Evolutionary conservation across 2,113 vertebrate species (phyloP), one percentile per base, ranked within the genome.

Genomic region (Cyphomyrus discorhynchus): DNA sequence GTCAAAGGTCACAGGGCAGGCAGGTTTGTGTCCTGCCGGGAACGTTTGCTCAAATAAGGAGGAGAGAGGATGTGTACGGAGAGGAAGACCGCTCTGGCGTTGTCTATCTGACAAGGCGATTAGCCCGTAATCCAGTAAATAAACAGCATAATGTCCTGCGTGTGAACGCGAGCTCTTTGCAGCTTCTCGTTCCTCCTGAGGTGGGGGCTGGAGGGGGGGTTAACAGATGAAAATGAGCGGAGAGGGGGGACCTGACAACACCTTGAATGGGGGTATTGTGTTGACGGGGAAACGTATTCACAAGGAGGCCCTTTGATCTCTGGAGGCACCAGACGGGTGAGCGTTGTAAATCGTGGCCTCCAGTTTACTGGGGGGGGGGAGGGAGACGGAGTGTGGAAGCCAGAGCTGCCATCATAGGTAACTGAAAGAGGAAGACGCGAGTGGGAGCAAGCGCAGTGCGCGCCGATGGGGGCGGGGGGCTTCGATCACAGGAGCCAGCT

Each of bases 231-330:
- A 93, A 91, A 93, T 91, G 91, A 91, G 89, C 85, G 39, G 56
- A 82, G 80, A 89, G 53, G 39, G 70, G 90, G 90, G 92, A 93
- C 90, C 91, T 91, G 91, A 90, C 91, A 91, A 90, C 89, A 92
- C 92, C 91, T 91, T 91, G 90, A 92, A 93, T 92, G 90, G 91
- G 89, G 89, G 58, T 89, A 93, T 93, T 93, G 92, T 93, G 92
- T 46, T 70, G 42, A 50, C 83, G 15, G 89, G 92, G 91, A 92
- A 91, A 89, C 89, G 90, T 88, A 91, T 88, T 87, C 83, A 87
- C 85, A 86, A 90, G 91, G 89, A 88, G 83, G 87, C 77, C 66
- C 92, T 93, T 93, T 93, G 92, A 93, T 91, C 91, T 91, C 85
- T 85, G 70, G 85, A 17, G 84, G 89, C 46, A 83, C 50, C 86